Percentiles rank a stretch among this genome's conserved stretches.
Evolutionary conservation across 2,888 invertebrate species (phyloP).

Genomic region (Anticlea derivata): DNA sequence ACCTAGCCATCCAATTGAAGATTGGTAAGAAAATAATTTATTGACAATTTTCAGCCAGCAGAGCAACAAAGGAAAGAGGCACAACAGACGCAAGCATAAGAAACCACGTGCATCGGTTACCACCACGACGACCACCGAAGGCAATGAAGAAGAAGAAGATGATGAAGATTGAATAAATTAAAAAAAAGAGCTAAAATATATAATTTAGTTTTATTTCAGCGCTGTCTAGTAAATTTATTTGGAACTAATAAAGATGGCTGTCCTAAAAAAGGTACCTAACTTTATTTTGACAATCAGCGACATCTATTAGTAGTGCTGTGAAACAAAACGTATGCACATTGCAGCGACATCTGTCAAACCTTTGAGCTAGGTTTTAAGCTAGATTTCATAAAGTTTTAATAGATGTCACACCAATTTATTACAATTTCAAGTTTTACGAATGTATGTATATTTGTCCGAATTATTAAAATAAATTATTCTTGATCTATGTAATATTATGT

Average conservation of each 20-base stretch:
- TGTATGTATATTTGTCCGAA: no score
- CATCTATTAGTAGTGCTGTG: conserved; percentile 3
- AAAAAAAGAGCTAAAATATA: not conserved
- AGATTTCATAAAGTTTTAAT: not conserved
- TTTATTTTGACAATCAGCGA: not conserved
- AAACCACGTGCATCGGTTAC: conserved; percentile 45
- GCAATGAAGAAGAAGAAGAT: conserved; percentile 51
- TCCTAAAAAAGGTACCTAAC: no score
- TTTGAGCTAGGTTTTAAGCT: no score
- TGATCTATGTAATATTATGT: no score
- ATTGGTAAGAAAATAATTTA: conserved; percentile 2
- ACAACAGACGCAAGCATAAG: conserved; percentile 51
- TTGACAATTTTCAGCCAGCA: not conserved
- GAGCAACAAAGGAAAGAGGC: conserved; percentile 57
- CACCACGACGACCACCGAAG: conserved; percentile 37
- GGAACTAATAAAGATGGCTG: conserved; percentile 6
- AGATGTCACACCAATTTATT: conserved; percentile 5
- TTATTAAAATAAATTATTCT: no score
- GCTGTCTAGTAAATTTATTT: conserved; percentile 4
- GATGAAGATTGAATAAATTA: conserved; percentile 37
- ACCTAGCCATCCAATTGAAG: no score
- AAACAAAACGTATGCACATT: not conserved
- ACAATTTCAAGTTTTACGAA: no score
- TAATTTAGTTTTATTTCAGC: not conserved
- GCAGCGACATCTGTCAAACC: not conserved